Base-by-base conservation (phyloP, 2,888 invertebrate species). In the Ischnura elegans region DNA sequence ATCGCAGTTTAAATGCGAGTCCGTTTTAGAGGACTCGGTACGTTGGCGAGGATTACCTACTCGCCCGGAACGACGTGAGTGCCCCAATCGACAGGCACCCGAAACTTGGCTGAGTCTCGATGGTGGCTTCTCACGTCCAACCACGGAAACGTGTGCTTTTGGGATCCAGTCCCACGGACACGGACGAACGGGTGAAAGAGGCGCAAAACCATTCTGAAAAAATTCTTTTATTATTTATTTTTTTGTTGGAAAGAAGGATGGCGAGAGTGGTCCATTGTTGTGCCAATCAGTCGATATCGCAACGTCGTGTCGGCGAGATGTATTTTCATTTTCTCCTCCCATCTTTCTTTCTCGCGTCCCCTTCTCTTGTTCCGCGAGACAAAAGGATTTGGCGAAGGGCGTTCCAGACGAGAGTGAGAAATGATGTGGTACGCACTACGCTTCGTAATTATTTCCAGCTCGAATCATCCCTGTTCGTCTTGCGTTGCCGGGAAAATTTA, bases 221-320 rank as follows among this genome's bases (percentile, higher is more conserved):
- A 13, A 51, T 19, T 51, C 51, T 51, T 51, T 51, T 51, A 10
- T 51, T 36, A n/a, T n/a, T n/a, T n/a, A n/a, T n/a, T 13, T 76
- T 76, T 76, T 76, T 2, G 36, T 29, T 25, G n/a, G 13, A 13
- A 66, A 66, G 29, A 13, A 76, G 29, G n/a, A 36, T 36, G 76
- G 76, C 29, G 76, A 76, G 76, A 76, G 76, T 76, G 76, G 76
- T 76, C 13, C 29, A 76, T 76, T 76, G 76, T 76, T 76, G 76
- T 76, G 76, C 36, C 76, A 36, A 76, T 76, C 76, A 76, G 76
- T 76, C 76, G 76, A 76, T 76, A 76, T 76, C 29, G 76, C 76
- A 76, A 36, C 76, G 76, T 76, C 36, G 55, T 21, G 55, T 55
- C 16, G 76, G 76, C 10, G 76, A 25, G 36, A 76, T 13, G 10